These are phyloP conservation scores for Bufo gargarizans DNA, from an alignment of 2,113 vertebrate genomes.

Conservation along the genomic window DNA sequence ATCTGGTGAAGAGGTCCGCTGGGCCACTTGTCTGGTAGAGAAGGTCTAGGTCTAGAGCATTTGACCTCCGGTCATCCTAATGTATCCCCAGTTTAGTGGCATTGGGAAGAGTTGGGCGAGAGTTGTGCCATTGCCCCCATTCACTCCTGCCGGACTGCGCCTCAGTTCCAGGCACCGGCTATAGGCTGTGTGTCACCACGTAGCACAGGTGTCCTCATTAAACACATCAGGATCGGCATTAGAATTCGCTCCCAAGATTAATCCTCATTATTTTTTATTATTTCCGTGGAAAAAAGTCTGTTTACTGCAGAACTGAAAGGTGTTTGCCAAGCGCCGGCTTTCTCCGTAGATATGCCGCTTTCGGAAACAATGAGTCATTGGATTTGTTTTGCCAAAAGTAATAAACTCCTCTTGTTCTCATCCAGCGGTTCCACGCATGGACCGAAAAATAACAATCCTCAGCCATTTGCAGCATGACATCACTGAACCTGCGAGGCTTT, in stretches of 20 bases:
- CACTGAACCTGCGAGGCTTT: not conserved
- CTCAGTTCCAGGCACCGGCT: not conserved
- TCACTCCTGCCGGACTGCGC: not conserved
- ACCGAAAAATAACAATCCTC: not conserved
- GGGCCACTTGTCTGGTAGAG: no score
- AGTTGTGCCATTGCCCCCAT: not conserved
- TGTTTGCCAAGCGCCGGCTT: not conserved
- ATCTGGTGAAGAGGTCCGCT: no score
- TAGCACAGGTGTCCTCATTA: not conserved
- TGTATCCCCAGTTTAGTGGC: no score
- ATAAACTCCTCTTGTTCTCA: constrained; percentile 11
- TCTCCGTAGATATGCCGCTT: not conserved
- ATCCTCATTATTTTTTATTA: constrained; percentile 1
- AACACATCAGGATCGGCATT: not conserved
- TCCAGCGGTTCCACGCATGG: not conserved
- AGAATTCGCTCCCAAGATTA: not conserved
- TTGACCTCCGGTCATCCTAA: no score
- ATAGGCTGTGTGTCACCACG: not conserved
- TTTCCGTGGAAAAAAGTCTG: not conserved
- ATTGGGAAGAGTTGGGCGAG: no score
- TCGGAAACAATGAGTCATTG: constrained; percentile 25
- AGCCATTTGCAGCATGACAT: not conserved
- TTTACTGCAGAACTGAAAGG: constrained; percentile 13
- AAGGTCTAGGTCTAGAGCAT: no score
- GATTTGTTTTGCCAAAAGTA: constrained; percentile 9